Base-by-base conservation (phyloP, 1,140 invertebrate species). In the Trachymyrmex septentrionalis region DNA sequence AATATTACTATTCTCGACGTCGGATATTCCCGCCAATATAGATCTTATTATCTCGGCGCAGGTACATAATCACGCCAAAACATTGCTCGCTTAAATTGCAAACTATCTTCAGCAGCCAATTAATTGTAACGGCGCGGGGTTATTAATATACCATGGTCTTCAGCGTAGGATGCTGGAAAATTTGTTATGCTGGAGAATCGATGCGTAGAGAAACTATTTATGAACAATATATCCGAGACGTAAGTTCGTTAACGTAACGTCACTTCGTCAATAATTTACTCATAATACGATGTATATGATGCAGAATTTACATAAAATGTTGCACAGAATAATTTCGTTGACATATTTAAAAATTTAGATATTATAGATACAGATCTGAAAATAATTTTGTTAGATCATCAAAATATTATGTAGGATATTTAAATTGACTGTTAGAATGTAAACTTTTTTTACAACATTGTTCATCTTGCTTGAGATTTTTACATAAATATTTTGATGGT, bases 11-110 rank as follows among this genome's bases (percentile, higher is more conserved):
- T 19, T 24, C n/a, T 48, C n/a, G 3, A 10, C 30, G 53, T 21
- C 7, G 12, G 63, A 80, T 24, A 27, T 50, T 30, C 61, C 3
- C 44, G 44, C 44, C 30, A 67, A 21, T 16, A 9, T 73, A 16
- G 57, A 75, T 84, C 57, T 73, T 84, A 84, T 84, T 84, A 84
- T 55, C 55, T 82, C 30, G 44, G 38, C 38, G 67, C 53, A 48
- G 57, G 14, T 44, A 63, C 50, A 75, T 75, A 84, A 84, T 75
- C 69, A 63, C 27, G 69, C 19, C 80, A 75, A 82, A 81, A 66
- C 48, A 64, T 67, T 57, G 30, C 38, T 19, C 44, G 57, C 55
- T 61, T 55, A 55, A 82, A 57, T 69, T 57, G 50, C 63, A 48
- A 27, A 34, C 27, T 69, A 50, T 38, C 69, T 75, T 84, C 57